Base-by-base conservation (phyloP, 2,888 invertebrate genomes). In the Scaptomyza parva region DNA sequence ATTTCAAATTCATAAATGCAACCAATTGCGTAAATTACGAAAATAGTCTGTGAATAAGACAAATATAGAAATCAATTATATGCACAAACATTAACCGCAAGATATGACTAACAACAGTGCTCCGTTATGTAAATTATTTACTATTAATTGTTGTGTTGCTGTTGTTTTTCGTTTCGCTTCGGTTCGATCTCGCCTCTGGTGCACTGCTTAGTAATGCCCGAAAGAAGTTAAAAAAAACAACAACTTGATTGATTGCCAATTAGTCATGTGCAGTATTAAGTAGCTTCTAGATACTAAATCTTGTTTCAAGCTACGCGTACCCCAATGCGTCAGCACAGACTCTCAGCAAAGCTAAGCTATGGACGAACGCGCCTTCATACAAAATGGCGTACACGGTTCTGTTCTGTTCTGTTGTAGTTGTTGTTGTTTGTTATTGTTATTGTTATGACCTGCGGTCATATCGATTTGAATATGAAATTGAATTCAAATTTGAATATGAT, bases 201-300 rank as follows among this genome's bases (percentile, higher is more conserved):
- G 75, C 77, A 72, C 30, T 45, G 71, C 54, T 77, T 75, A 65
- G 66, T 78, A 80, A 72, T 70, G 58, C 52, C 53, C 62, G 50
- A 81, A 73, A 71, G 66, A 71, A 63, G 64, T 62, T 45, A 30
- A 65, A 52, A 65, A 60, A 64, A 62, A 54, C n/a, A n/a, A n/a
- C n/a, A 58, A 68, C 54, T 86, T 83, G 86, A 86, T 86, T 86
- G 70, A 82, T 83, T 65, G 78, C 76, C 76, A 82, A 79, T 86
- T 86, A 85, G 86, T 85, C 83, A 82, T 74, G 63, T 64, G 57
- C 61, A 57, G 63, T 70, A 71, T 77, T 72, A 68, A 86, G 59
- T 50, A 54, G 70, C 58, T 71, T 55, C 60, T 64, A 69, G 66
- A 76, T 73, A 60, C 61, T 72, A 68, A 72, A 80, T 80, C 72